Evolutionary conservation across 2,797 vertebrate genomes (phyloP).

Genomic region (Pangasius macronema): DNA sequence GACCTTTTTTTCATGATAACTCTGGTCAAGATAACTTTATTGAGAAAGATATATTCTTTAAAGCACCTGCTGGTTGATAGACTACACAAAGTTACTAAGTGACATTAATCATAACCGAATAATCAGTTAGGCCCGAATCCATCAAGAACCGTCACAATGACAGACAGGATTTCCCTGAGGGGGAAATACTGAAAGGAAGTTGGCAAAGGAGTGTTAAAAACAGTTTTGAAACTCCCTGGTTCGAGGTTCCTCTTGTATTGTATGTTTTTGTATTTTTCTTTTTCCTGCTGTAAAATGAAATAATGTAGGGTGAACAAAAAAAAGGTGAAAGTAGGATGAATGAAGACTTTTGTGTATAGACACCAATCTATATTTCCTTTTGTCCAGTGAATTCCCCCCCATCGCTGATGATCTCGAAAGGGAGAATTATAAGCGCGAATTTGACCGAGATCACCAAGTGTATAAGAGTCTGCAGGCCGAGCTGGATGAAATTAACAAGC

Average conservation of each 20-base stretch:
- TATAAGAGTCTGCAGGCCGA: conserved; percentile 82
- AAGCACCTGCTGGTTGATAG: not conserved
- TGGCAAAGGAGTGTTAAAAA: not conserved
- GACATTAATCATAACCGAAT: not conserved
- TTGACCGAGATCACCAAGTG: conserved; percentile 80
- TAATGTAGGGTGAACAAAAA: not conserved
- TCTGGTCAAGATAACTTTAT: not conserved
- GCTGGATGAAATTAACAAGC: conserved; percentile 79
- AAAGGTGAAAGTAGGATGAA: not conserved
- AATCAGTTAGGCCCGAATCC: not conserved
- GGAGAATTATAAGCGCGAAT: conserved; percentile 77
- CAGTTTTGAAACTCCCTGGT: not conserved
- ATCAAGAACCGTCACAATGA: not conserved
- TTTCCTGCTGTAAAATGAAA: not conserved
- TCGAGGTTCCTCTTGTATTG: not conserved
- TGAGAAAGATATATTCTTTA: not conserved
- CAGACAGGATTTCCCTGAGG: not conserved
- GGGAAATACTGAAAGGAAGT: not conserved
- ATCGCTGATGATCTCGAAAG: conserved; percentile 71
- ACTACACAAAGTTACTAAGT: not conserved
- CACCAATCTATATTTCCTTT: not conserved
- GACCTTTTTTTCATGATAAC: not conserved
- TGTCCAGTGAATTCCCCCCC: conserved; percentile 74
- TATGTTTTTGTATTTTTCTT: not conserved
- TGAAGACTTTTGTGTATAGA: not conserved